Evolutionary conservation across 2,113 vertebrate species (phyloP).

Genomic region (Apodemus sylvaticus): DNA sequence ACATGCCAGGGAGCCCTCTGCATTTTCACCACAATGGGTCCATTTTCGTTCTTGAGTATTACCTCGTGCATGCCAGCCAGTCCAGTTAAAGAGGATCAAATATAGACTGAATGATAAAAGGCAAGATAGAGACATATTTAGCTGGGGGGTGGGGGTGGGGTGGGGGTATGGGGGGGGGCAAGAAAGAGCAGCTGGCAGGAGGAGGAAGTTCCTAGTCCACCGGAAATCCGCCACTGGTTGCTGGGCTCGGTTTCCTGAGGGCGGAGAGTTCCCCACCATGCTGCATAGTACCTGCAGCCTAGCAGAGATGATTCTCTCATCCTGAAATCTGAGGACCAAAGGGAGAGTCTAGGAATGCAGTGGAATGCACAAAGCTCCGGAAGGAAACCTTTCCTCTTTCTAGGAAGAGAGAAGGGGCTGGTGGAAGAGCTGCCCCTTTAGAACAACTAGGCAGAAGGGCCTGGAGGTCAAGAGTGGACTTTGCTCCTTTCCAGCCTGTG

Average conservation of each 20-base stretch:
- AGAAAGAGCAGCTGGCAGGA: not conserved
- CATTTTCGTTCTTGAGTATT: not conserved
- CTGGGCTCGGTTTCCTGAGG: too few relatives aligned
- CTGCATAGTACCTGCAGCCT: not conserved
- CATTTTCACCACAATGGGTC: not conserved
- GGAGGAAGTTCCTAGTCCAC: not conserved
- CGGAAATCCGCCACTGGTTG: not conserved
- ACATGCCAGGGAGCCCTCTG: not conserved
- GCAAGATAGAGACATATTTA: not conserved
- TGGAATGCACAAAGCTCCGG: not conserved
- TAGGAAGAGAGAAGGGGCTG: not conserved
- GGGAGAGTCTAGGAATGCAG: not conserved
- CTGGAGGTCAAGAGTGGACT: not conserved
- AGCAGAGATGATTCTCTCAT: not conserved
- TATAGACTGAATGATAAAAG: not conserved
- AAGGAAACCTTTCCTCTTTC: not conserved
- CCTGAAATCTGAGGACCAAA: not conserved
- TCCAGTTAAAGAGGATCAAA: not conserved
- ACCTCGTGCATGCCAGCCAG: not conserved
- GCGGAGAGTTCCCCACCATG: rapidly evolving
- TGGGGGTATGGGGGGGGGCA: too few relatives aligned
- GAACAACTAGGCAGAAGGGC: not conserved
- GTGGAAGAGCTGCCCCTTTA: not conserved
- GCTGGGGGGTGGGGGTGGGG: too few relatives aligned
- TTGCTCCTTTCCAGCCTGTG: not conserved